Base-by-base conservation (phyloP, 2,888 invertebrate species). In the Drosophila rubida region DNA sequence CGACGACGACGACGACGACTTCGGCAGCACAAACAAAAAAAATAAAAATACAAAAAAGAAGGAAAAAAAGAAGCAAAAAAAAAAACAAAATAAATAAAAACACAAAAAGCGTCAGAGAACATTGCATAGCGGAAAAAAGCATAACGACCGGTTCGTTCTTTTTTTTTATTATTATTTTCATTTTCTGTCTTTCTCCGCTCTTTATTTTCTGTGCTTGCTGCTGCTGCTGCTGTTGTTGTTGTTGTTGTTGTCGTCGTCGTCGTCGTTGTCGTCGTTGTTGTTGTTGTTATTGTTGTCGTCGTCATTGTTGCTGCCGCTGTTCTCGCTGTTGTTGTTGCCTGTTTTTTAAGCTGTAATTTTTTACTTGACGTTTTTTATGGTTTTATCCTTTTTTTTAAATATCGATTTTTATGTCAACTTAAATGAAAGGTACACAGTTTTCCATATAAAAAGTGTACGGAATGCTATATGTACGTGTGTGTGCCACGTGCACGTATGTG, bases 401-500 rank as follows among this genome's bases (percentile, higher is more conserved):
- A 87, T 87, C 86, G 87, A 87, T 87, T 87, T 87, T 88, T 79
- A 87, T 87, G 89, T 87, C 87, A 87, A 85, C 82, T 85, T 79
- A 79, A 87, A 87, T 87, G 87, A 82, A 87, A 87, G 87, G 89
- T 87, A 87, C 78, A 87, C 79, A 85, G 84, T 86, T 87, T 86
- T 77, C 75, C 83, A 78, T 80, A 75, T 68, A 81, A 60, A 81
- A 77, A 58, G 50, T 71, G 63, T 70, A 69, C 60, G 69, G 55
- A 63, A 78, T 74, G 73, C 46, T 71, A 66, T 67, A 64, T 62
- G 62, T 66, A 57, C 41, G 60, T 44, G 32, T 62, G 55, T 51
- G n/a, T n/a, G n/a, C 19, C 19, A 3, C 25, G 6, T 5, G 11
- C 44, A 22, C 30, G 6, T 32, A 11, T 37, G 7, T 44, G 9